phyloP scores from a whole-genome alignment of 2,797 vertebrate genomes.

The Harpagifer antarcticus region DNA sequence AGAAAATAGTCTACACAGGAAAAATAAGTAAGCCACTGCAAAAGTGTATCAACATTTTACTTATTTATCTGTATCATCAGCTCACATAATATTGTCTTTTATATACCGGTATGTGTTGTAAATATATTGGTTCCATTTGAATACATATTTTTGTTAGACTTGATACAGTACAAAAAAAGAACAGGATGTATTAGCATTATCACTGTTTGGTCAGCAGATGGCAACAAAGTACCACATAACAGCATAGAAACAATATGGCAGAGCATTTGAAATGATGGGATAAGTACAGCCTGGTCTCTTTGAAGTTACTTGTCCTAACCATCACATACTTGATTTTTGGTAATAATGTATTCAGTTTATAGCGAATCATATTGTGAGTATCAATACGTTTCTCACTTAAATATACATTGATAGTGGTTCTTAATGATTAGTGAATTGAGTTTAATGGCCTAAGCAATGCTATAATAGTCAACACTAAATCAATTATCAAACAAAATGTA shows the following conservation, averaged over 20 bases:
- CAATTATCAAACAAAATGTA: neutral
- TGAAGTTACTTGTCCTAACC: rapidly evolving
- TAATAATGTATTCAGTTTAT: neutral
- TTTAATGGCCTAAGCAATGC: neutral
- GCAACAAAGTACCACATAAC: slow-evolving; percentile 50
- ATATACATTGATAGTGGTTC: no score
- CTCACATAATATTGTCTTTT: neutral
- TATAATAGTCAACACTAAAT: neutral
- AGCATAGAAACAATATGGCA: neutral
- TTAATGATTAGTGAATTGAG: no score
- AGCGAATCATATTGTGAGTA: neutral
- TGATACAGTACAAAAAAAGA: neutral
- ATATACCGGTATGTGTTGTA: neutral
- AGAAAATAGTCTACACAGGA: neutral
- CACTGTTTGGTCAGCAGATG: slow-evolving; percentile 57
- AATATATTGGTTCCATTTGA: neutral
- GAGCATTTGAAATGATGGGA: no score
- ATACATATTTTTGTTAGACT: neutral
- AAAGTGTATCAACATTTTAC: neutral
- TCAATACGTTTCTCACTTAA: no score
- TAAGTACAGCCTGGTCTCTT: neutral
- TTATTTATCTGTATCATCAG: neutral
- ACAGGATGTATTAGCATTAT: neutral
- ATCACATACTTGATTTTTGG: neutral
- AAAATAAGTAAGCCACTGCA: neutral